Conservation (phyloP, 2,113 vertebrate species). For the Ceratotherium simum region DNA sequence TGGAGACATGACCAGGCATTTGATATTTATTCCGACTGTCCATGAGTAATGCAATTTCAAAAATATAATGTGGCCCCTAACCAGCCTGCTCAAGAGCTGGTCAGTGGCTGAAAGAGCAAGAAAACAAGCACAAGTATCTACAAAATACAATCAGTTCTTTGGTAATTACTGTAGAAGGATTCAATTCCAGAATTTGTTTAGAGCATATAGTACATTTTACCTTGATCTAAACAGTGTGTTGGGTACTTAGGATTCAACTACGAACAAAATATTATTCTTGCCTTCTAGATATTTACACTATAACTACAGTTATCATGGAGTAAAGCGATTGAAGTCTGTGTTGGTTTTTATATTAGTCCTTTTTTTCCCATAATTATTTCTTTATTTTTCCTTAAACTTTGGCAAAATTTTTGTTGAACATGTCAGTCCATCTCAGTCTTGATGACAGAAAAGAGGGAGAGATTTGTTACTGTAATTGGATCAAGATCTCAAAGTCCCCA, state of each 20-base stretch:
- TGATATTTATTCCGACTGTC: neutral
- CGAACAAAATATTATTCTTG: neutral
- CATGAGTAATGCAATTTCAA: neutral
- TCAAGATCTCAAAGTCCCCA: neutral
- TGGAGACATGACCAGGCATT: neutral
- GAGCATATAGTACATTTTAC: neutral
- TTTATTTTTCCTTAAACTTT: neutral
- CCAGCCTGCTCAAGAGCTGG: neutral
- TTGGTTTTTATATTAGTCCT: neutral
- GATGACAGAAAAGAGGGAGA: neutral
- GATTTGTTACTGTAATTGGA: neutral
- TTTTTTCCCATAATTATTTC: neutral
- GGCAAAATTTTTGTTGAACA: neutral
- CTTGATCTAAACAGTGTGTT: neutral
- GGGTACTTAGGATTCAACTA: neutral
- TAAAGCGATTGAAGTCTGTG: neutral
- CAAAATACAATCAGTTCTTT: neutral
- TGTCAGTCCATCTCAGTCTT: neutral
- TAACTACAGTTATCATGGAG: neutral
- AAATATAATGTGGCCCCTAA: neutral
- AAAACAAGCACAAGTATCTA: neutral
- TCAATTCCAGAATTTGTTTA: neutral
- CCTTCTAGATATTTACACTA: neutral
- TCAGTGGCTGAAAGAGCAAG: neutral
- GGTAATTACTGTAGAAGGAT: neutral